Conservation (phyloP, 2,113 vertebrate species). For the rabbit (Oryctolagus cuniculus) region mOryCun1.1 NC_091445.1:42813501-42814000, state of each 20-base stretch:
- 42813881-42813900: background rate
- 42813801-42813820: too few relatives aligned
- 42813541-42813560: background rate
- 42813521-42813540: background rate
- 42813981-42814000: background rate
- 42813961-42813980: background rate
- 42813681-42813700: slow-evolving; percentile 2
- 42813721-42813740: background rate
- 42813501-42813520: background rate
- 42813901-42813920: background rate
- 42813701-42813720: background rate
- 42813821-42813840: background rate
- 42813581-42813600: background rate
- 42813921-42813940: too few relatives aligned
- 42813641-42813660: background rate
- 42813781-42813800: too few relatives aligned
- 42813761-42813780: background rate
- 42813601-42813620: background rate
- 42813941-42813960: background rate
- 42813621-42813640: background rate
- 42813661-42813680: background rate
- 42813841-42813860: background rate
- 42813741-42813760: background rate
- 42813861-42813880: background rate
- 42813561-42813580: slow-evolving; percentile 30